phyloP scores from a whole-genome alignment of 2,888 invertebrate genomes.

The Rotaria macrura region DNA sequence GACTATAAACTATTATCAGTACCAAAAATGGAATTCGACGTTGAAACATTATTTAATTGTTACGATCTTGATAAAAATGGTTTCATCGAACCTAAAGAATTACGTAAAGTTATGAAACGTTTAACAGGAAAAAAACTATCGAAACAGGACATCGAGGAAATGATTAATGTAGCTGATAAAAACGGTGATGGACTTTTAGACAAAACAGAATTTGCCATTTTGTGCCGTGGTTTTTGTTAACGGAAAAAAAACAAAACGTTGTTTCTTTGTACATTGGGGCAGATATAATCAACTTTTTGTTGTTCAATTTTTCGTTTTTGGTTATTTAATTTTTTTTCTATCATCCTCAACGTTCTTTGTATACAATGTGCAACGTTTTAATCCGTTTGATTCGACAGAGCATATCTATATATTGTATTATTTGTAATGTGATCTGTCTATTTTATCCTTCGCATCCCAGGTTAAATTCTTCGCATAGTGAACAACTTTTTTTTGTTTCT shows the following conservation, averaged over 20 bases:
- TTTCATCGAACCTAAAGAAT: neutral
- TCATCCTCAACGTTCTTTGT: neutral
- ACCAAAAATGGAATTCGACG: neutral
- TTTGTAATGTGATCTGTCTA: neutral
- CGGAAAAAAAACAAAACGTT: neutral
- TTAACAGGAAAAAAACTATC: neutral
- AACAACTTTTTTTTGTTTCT: neutral
- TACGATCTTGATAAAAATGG: slow-evolving; percentile 11
- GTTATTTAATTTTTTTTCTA: neutral
- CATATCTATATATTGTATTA: neutral
- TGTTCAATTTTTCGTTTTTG: neutral
- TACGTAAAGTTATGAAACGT: slow-evolving; percentile 7
- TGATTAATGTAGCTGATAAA: neutral
- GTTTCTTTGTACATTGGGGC: neutral
- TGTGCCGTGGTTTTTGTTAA: neutral
- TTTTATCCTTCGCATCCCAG: too few relatives aligned
- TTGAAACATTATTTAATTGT: slow-evolving; percentile 20
- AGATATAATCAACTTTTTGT: neutral
- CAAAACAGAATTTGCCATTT: neutral
- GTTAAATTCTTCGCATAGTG: too few relatives aligned
- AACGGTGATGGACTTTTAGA: slow-evolving; percentile 8
- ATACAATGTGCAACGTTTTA: too few relatives aligned
- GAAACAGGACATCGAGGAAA: neutral
- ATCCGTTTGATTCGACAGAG: neutral
- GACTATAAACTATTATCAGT: neutral